Percentiles rank a stretch among this genome's conserved stretches.
phyloP scores from a whole-genome alignment of 1,140 invertebrate species.

The Lasioglossum baleicum region DNA sequence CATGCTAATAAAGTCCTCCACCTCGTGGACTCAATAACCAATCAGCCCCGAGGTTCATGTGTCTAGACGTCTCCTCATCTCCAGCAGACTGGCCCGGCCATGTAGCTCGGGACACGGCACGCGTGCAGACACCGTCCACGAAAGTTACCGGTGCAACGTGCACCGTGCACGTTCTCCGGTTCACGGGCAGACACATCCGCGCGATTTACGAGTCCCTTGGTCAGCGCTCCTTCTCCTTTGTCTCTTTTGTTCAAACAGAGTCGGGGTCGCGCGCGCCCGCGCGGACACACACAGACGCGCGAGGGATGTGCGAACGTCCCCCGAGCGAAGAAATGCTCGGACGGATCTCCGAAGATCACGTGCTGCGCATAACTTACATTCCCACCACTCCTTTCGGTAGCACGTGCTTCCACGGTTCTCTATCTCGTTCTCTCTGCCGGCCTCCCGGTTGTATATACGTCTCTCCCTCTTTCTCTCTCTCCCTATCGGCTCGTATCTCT shows the following conservation, averaged over 20 bases:
- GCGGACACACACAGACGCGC: conserved; percentile 7
- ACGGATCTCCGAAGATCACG: conserved; percentile 73
- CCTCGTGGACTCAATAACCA: too few species aligned
- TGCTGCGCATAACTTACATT: conserved; percentile 76
- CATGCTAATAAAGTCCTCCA: too few species aligned
- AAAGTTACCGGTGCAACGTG: not conserved
- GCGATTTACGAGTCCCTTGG: conserved; percentile 24
- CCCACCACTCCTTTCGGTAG: conserved; percentile 70
- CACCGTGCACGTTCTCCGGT: not conserved
- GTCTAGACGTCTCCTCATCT: too few species aligned
- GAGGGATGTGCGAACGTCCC: conserved; percentile 49
- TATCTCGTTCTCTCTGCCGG: conserved; percentile 25
- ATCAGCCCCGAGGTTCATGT: too few species aligned
- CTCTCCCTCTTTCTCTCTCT: conserved; percentile 17
- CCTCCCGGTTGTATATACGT: conserved; percentile 1
- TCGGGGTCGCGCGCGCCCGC: not conserved
- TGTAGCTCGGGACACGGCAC: not conserved
- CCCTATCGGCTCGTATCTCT: conserved; percentile 40
- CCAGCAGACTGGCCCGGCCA: not conserved
- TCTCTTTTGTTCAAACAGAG: not conserved
- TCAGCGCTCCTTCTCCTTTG: conserved; percentile 9
- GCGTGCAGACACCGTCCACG: not conserved
- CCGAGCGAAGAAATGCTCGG: conserved; percentile 62
- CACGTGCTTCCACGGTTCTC: conserved; percentile 60
- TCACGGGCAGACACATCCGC: conserved; percentile 1